A percentile compares a stretch with the other conserved stretches of the same genome.
These are phyloP conservation scores for Scyliorhinus canicula DNA, from an alignment of 2,797 vertebrate species.

Conservation along the genomic window DNA sequence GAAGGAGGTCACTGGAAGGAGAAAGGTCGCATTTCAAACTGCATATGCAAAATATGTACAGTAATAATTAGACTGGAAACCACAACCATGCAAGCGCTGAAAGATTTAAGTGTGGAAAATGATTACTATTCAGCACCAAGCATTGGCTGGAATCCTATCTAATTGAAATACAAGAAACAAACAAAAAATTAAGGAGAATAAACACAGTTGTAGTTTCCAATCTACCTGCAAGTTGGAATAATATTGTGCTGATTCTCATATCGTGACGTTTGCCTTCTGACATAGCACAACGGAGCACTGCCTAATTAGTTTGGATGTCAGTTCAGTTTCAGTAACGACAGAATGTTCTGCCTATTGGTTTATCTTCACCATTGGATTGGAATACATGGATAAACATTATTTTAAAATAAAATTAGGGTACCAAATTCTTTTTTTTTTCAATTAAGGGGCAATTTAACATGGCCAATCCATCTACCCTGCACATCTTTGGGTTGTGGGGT, in stretches of 20 bases:
- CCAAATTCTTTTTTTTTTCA: too few relatives aligned
- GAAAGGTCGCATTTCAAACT: constrained; percentile 42
- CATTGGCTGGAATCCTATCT: background rate
- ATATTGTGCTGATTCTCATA: background rate
- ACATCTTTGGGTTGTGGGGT: too few relatives aligned
- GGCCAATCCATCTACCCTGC: too few relatives aligned
- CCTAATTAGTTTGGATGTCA: background rate
- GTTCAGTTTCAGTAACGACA: background rate
- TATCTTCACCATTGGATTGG: background rate
- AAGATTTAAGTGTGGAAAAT: background rate
- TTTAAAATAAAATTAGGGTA: too few relatives aligned
- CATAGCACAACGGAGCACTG: background rate
- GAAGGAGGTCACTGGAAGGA: constrained; percentile 40
- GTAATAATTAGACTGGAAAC: constrained; percentile 16
- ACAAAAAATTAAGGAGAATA: background rate
- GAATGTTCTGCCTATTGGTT: too few relatives aligned
- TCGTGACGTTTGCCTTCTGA: background rate
- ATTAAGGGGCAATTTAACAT: too few relatives aligned
- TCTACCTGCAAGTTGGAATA: background rate
- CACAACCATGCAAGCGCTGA: constrained; percentile 1
- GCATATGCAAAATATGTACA: constrained; percentile 27
- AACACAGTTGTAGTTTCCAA: background rate
- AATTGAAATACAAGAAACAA: background rate
- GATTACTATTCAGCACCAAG: background rate
- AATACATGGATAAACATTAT: background rate